Base-by-base conservation (phyloP, 2,888 invertebrate species). In the Nomada fabriciana region DNA sequence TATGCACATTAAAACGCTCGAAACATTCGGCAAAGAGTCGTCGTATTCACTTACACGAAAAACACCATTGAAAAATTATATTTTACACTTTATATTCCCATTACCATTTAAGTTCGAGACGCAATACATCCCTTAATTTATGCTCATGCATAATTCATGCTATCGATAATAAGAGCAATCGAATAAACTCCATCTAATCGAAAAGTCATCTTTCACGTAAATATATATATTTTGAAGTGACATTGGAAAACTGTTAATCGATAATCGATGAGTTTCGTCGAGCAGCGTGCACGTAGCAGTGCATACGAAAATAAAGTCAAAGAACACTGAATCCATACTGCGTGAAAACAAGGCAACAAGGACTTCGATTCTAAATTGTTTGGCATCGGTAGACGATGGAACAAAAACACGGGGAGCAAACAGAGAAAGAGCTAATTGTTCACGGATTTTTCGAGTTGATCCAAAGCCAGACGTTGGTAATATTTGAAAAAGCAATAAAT, bases 231-330 rank as follows among this genome's bases (percentile, higher is more conserved):
- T 42, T 55, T 10, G 2, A 7, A 13, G 59, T 61, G 55, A 60
- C 69, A 65, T 42, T 29, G 81, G 50, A 61, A 59, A 77, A 74
- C 70, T 53, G 64, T 64, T 73, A 73, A 79, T 81, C 70, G 78
- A 60, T 74, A 79, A 81, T 81, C 78, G 81, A 79, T 79, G 52
- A 47, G 55, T 55, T 23, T 9, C 50, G 59, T 65, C 47, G 15
- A 25, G 57, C 42, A 61, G 9, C 57, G 50, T 63, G 42, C 55
- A 60, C 11, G 23, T 29, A 67, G n/a, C 47, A n/a, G 25, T 18
- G 53, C 36, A 55, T 25, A 11, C 60, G 20, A 25, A n/a, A 60
- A 80, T 60, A 64, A 53, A 76, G 1, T 13, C 47, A 60, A 71
- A 70, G 75, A 53, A 68, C 23, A 25, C 23, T 5, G 63, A 50